Percentiles rank a stretch among this genome's conserved stretches.
phyloP scores from a whole-genome alignment of 1,140 invertebrate species.

The Arion vulgaris region DNA sequence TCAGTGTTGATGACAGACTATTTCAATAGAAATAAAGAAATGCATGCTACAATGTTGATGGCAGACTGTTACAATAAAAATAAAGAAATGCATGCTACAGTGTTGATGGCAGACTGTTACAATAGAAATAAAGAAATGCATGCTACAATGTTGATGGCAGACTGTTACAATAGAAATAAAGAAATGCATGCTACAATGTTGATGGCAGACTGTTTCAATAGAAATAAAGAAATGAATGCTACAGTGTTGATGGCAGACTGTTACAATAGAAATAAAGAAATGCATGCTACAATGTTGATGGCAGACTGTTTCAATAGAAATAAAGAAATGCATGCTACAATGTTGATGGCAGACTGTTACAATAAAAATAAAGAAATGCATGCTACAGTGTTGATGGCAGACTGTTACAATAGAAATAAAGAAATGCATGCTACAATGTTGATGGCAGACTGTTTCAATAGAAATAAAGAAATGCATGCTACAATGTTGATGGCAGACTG shows the following conservation, averaged over 20 bases:
- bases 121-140: background rate
- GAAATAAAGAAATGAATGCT: conserved; percentile 9
- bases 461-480: conserved; percentile 2
- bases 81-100: conserved; percentile 16
- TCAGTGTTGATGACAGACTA: conserved; percentile 47
- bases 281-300: conserved; percentile 49
- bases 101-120: conserved; percentile 47
- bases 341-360: conserved; percentile 47
- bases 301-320: background rate
- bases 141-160: conserved; percentile 50
- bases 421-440: conserved; percentile 44
- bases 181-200: conserved; percentile 44
- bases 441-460: conserved; percentile 33
- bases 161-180: background rate
- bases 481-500: conserved; percentile 47
- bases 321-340: conserved; percentile 15
- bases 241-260: conserved; percentile 47
- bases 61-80: background rate
- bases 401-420: background rate
- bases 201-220: conserved; percentile 33
- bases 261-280: background rate
- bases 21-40: background rate
- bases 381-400: conserved; percentile 50
- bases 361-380: background rate
- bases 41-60: conserved; percentile 49